Evolutionary conservation across 2,113 vertebrate species (phyloP).

Genomic region (Chaetorhynchus papuensis): DNA sequence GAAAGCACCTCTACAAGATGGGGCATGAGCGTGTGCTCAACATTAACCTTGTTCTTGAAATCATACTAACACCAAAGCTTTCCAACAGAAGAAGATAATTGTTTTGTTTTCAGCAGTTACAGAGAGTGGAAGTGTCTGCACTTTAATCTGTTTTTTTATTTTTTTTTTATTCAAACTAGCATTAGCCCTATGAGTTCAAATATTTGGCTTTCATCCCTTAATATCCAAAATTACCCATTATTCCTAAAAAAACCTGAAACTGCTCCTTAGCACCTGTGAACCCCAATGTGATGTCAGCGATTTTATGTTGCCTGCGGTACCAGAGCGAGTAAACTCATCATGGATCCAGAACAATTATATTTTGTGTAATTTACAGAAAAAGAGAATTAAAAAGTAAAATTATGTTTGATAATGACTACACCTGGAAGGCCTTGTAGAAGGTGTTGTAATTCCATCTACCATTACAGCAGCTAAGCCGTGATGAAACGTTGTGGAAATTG

Average conservation of each 20-base stretch:
- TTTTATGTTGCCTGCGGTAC: neutral
- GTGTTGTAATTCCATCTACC: neutral
- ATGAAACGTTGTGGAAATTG: neutral
- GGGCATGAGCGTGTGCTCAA: neutral
- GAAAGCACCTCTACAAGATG: neutral
- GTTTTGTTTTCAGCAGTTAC: neutral
- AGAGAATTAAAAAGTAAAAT: neutral
- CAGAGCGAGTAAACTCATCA: neutral
- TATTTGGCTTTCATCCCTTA: neutral
- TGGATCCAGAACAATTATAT: neutral
- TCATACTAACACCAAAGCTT: neutral
- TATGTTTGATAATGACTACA: neutral
- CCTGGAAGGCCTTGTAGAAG: neutral
- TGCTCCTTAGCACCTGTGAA: neutral
- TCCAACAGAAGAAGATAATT: neutral
- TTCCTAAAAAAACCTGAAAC: neutral
- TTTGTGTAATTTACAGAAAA: neutral
- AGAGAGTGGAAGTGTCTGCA: neutral
- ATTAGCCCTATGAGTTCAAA: neutral
- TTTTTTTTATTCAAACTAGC: neutral
- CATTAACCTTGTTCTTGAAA: neutral
- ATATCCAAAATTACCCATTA: neutral
- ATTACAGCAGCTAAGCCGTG: neutral
- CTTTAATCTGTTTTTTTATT: neutral
- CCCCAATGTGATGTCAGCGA: neutral